Evolutionary conservation across 2,797 vertebrate species (phyloP).

Genomic region (Pelodytes ibericus): DNA sequence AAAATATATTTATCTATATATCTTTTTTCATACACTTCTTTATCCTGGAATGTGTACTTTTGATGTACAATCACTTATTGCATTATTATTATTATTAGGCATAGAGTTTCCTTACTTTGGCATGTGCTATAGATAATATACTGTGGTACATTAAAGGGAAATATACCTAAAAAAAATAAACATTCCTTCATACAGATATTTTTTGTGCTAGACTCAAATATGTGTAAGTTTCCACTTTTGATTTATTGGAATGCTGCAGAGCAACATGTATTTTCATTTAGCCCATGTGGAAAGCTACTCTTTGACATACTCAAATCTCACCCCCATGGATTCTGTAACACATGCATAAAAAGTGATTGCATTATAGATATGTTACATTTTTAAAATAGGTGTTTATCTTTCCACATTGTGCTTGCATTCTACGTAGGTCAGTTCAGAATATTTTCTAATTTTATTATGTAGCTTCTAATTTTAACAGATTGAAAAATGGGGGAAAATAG

Average conservation of each 20-base stretch:
- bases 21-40: too few species aligned
- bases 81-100: neutral
- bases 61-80: too few species aligned
- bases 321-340: neutral
- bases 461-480: too few species aligned
- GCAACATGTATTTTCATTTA: neutral
- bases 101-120: neutral
- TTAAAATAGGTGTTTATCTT: neutral
- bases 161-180: neutral
- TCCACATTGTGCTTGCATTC: too few species aligned
- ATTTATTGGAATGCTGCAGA: neutral
- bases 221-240: constrained; percentile 12
- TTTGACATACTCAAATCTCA: neutral
- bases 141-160: neutral
- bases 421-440: too few species aligned
- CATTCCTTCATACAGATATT: neutral
- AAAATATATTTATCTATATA: too few species aligned
- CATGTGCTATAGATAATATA: neutral
- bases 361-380: neutral
- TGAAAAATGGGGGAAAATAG: too few species aligned
- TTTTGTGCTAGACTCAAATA: neutral
- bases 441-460: too few species aligned
- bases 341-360: neutral
- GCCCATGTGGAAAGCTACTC: neutral
- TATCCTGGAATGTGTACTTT: too few species aligned